Evolutionary conservation across 2,888 invertebrate genomes (phyloP).

Genomic region (Drosophila melanosoma): DNA sequence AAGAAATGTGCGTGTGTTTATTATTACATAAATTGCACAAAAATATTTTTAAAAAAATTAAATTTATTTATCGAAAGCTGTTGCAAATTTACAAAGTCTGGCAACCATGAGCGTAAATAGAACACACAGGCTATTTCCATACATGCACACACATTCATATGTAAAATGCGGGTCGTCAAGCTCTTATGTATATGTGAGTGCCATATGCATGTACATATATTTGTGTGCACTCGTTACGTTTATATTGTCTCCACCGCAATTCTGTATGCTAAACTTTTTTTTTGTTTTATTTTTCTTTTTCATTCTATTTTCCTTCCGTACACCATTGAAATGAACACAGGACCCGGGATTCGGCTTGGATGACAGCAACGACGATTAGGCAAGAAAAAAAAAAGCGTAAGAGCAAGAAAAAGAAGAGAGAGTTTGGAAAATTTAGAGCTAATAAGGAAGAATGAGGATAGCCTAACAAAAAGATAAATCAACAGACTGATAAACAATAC

Average conservation of each 20-base stretch:
- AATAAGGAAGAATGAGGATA: slow-evolving; percentile 56
- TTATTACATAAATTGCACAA: slow-evolving; percentile 1
- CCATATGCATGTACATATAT: not conserved
- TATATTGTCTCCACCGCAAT: slow-evolving; percentile 3
- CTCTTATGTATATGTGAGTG: slow-evolving; percentile 15
- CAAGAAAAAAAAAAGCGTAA: slow-evolving; percentile 24
- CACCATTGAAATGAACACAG: slow-evolving; percentile 22
- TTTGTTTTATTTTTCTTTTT: slow-evolving; percentile 41
- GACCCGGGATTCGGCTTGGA: slow-evolving; percentile 61
- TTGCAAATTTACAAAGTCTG: slow-evolving; percentile 2
- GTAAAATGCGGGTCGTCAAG: slow-evolving; percentile 11
- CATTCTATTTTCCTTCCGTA: slow-evolving; percentile 29
- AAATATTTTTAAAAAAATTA: not conserved
- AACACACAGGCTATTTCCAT: slow-evolving; percentile 17
- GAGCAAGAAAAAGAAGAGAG: slow-evolving; percentile 52
- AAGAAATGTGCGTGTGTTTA: not conserved
- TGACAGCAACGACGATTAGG: slow-evolving; percentile 52
- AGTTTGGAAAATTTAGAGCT: slow-evolving; percentile 77
- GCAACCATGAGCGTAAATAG: slow-evolving; percentile 56
- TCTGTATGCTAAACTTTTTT: slow-evolving; percentile 36
- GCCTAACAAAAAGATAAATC: slow-evolving; percentile 81
- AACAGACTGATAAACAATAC: slow-evolving; percentile 85
- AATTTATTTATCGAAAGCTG: not conserved
- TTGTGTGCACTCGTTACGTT: slow-evolving; percentile 22
- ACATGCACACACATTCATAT: slow-evolving; percentile 2